These are phyloP conservation scores for Xenops minutus DNA, from an alignment of 2,797 vertebrate species.

Conservation along the genomic window DNA sequence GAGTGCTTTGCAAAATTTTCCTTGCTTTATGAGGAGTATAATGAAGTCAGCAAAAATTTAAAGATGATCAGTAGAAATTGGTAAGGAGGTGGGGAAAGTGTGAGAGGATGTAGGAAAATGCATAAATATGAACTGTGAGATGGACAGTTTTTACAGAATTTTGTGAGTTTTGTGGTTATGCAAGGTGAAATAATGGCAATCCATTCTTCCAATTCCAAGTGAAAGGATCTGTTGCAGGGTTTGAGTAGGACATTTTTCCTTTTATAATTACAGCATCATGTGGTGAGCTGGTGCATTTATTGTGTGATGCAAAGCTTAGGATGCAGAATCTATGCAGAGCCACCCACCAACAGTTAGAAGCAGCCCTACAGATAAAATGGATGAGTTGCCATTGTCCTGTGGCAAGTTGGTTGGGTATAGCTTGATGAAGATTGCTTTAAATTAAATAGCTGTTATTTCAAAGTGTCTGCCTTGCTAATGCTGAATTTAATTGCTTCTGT, in stretches of 20 bases:
- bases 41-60: not conserved
- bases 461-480: not conserved
- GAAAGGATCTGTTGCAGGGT: not conserved
- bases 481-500: not conserved
- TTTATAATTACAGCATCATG: not conserved
- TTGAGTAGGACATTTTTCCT: not conserved
- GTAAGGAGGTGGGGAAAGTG: not conserved
- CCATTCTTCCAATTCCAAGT: not conserved
- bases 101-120: not conserved
- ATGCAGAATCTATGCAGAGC: not conserved
- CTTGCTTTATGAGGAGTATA: not conserved
- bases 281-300: not conserved
- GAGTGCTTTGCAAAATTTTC: not conserved
- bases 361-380: not conserved
- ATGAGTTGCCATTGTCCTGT: not conserved
- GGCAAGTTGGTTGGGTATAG: not conserved
- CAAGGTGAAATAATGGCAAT: not conserved
- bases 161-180: not conserved
- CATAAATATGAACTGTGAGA: not conserved
- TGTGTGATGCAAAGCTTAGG: not conserved
- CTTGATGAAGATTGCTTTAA: not conserved
- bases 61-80: not conserved
- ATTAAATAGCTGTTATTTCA: not conserved
- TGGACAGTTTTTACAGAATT: not conserved
- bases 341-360: not conserved